phyloP scores from a whole-genome alignment of 1,140 invertebrate species.

The Dinoponera quadriceps region DNA sequence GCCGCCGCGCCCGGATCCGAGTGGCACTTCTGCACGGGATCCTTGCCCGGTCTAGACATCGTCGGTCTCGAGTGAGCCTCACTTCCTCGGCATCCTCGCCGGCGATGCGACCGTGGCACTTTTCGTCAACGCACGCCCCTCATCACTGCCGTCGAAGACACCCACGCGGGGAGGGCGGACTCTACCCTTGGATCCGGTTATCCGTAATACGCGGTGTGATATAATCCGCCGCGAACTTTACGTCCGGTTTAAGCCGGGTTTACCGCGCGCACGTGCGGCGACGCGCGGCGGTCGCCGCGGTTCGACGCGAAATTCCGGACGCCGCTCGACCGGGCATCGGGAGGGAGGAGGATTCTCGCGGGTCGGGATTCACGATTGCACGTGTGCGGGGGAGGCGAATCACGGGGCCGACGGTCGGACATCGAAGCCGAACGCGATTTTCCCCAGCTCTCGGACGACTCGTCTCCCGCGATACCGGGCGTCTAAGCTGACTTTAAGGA shows the following conservation, averaged over 20 bases:
- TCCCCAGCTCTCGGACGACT: too few species aligned
- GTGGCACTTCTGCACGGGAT: conserved; percentile 88
- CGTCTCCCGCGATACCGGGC: too few species aligned
- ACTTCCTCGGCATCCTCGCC: conserved; percentile 54
- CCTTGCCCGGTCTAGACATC: conserved; percentile 86
- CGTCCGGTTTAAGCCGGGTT: not conserved
- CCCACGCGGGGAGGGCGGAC: too few species aligned
- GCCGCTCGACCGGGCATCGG: not conserved
- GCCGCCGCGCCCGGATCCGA: conserved; percentile 84
- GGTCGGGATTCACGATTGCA: too few species aligned
- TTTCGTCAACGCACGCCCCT: not conserved
- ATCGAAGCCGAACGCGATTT: too few species aligned
- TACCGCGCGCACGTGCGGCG: not conserved
- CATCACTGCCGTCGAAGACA: not conserved
- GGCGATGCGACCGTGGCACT: not conserved
- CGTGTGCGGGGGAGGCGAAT: too few species aligned
- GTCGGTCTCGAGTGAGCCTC: conserved; percentile 44
- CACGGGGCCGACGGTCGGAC: too few species aligned
- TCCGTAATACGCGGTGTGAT: not conserved
- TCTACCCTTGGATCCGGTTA: too few species aligned
- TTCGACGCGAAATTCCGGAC: not conserved
- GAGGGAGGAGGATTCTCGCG: not conserved
- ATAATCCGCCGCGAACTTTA: not conserved
- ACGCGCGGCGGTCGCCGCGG: not conserved
- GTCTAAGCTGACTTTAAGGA: too few species aligned